Percentiles rank a stretch among this genome's conserved stretches.
Evolutionary conservation across 2,797 vertebrate genomes (phyloP).

Genomic region (Lepus townsendii): DNA sequence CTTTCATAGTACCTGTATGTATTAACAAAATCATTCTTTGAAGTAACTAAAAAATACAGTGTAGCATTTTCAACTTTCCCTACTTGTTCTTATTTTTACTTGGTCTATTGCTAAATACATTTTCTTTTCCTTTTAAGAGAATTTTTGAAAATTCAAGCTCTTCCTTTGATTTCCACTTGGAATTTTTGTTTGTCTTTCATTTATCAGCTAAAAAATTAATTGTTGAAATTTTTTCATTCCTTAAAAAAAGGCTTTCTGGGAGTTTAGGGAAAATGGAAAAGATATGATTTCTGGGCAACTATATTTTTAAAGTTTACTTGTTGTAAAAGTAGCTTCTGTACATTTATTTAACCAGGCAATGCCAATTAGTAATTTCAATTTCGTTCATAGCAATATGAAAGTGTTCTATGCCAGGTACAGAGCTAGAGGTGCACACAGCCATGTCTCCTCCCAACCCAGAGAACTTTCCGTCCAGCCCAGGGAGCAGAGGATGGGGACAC

Average conservation of each 20-base stretch:
- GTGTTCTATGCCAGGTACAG: background rate
- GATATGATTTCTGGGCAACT: background rate
- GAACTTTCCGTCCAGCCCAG: background rate
- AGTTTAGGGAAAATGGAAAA: background rate
- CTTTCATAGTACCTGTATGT: background rate
- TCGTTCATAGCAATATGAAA: background rate
- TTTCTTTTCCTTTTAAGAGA: background rate
- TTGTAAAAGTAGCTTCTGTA: background rate
- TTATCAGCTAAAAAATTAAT: background rate
- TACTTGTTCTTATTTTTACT: background rate
- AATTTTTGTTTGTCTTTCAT: background rate
- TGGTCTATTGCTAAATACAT: background rate
- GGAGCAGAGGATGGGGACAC: background rate
- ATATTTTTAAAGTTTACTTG: background rate
- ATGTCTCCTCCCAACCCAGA: too few species aligned
- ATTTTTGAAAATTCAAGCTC: background rate
- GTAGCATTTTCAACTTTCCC: background rate
- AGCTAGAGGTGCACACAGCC: background rate
- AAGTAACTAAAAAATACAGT: conserved; percentile 22
- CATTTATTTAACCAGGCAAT: background rate
- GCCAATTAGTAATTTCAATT: conserved; percentile 17
- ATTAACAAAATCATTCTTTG: conserved; percentile 22
- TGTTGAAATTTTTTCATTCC: background rate
- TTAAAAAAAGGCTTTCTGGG: background rate
- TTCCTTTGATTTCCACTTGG: background rate